Base-by-base conservation (phyloP, 2,113 vertebrate species). In the Ranitomeya variabilis region DNA sequence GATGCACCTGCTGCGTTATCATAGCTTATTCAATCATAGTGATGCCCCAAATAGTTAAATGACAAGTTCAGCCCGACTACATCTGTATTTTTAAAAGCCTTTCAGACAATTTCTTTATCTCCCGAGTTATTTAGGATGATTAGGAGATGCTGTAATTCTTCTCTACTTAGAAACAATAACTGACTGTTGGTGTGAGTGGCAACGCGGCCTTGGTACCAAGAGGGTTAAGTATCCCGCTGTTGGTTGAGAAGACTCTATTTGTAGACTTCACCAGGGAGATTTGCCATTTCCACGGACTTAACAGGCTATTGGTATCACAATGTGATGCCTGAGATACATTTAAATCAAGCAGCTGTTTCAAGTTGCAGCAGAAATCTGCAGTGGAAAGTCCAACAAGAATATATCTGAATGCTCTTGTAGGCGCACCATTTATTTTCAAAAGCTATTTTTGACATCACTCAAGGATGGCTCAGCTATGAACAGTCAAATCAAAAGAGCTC, bases 341-440 rank as follows among this genome's bases (percentile, higher is more conserved):
- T 84, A 94, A 94, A 94, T 91, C 90, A 91, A 93, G 92, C 87
- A 86, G 90, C 90, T 90, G 91, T 95, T 96, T 95, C 93, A 95
- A 94, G 92, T 92, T 85, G 91, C 92, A 92, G 94, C 92, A 91
- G 91, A 93, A 92, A 92, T 92, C 91, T 74, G 87, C 86, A 66
- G 37, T 91, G 91, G 93, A 93, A 94, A 92, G 94, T 93, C 90
- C 93, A 94, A 93, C 92, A 93, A 93, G 93, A 93, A 92, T 92
- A 91, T 92, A 92, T 94, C 92, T 93, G 93, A 95, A 92, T 92
- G 91, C 90, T 92, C 93, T 95, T 94, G 94, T 95, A 94, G 94
- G 91, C 90, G 86, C 90, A 90, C 94, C 93, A 94, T 95, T 95
- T 95, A 95, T 92, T 96, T 95, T 96, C 95, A 96, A 95, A 95